These are phyloP conservation scores for Buceros bicornis DNA, from an alignment of 2,797 vertebrate species.

Conservation along the genomic window DNA sequence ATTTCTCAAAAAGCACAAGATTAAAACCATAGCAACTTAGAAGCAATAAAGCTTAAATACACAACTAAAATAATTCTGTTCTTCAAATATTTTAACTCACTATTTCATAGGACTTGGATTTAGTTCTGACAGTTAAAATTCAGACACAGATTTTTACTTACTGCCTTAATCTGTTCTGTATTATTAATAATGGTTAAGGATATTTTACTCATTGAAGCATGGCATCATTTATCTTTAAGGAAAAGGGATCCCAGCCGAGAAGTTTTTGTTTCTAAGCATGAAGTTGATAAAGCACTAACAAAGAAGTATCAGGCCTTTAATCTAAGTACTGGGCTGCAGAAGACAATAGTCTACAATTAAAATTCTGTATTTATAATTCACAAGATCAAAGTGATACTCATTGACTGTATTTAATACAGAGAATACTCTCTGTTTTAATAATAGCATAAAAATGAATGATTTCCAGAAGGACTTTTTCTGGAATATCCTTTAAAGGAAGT, in stretches of 20 bases:
- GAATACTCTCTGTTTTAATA: not conserved
- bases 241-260: not conserved
- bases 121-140: not conserved
- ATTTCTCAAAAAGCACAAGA: not conserved
- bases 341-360: not conserved
- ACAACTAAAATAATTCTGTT: not conserved
- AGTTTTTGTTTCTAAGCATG: not conserved
- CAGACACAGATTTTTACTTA: not conserved
- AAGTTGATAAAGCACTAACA: not conserved
- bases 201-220: not conserved
- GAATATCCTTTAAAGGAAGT: not conserved
- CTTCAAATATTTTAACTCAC: not conserved
- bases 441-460: not conserved
- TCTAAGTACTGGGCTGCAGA: not conserved
- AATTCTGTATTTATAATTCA: not conserved
- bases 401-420: not conserved
- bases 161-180: not conserved
- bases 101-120: not conserved
- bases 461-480: not conserved
- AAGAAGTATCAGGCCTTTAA: not conserved
- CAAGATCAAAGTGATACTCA: not conserved
- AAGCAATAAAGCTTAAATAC: not conserved
- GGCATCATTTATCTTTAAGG: not conserved
- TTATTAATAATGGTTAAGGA: not conserved
- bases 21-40: not conserved